Evolutionary conservation across 1,140 invertebrate genomes (phyloP).

Genomic region (Atopsyche davidsoni): DNA sequence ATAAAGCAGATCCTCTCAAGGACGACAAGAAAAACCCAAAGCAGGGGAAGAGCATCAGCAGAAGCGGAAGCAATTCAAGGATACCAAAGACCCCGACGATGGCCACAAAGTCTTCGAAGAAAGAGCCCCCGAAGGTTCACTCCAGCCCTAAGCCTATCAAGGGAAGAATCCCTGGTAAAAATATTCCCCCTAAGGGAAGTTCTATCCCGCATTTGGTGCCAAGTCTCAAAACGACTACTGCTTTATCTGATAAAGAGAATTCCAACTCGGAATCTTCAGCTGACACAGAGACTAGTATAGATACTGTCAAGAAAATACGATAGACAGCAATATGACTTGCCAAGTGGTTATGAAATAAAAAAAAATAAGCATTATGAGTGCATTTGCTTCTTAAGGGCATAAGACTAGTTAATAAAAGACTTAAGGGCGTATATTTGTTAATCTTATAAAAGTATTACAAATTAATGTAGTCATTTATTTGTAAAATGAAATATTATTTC

Average conservation of each 20-base stretch:
- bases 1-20: conserved; percentile 41
- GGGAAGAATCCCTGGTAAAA: conserved; percentile 31
- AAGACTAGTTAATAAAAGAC: background rate
- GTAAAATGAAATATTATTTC: background rate
- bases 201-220: conserved; percentile 33
- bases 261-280: conserved; percentile 47
- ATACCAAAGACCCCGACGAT: conserved; percentile 28
- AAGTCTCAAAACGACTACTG: conserved; percentile 34
- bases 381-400: background rate
- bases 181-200: conserved; percentile 8
- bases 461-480: background rate
- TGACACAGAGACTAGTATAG: conserved; percentile 47
- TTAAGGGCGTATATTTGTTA: conserved; percentile 1
- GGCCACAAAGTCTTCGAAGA: conserved; percentile 16
- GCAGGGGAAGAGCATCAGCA: conserved; percentile 18
- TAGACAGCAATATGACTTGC: conserved; percentile 8
- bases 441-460: conserved; percentile 5
- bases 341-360: background rate
- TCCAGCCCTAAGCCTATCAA: conserved; percentile 18
- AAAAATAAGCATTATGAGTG: conserved; percentile 1
- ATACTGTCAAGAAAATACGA: conserved; percentile 43
- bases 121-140: conserved; percentile 14
- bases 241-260: conserved; percentile 40
- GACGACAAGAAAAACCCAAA: conserved; percentile 38
- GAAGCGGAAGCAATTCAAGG: conserved; percentile 22